phyloP scores from a whole-genome alignment of 2,888 invertebrate genomes.

The Nomada goodeniana region DNA sequence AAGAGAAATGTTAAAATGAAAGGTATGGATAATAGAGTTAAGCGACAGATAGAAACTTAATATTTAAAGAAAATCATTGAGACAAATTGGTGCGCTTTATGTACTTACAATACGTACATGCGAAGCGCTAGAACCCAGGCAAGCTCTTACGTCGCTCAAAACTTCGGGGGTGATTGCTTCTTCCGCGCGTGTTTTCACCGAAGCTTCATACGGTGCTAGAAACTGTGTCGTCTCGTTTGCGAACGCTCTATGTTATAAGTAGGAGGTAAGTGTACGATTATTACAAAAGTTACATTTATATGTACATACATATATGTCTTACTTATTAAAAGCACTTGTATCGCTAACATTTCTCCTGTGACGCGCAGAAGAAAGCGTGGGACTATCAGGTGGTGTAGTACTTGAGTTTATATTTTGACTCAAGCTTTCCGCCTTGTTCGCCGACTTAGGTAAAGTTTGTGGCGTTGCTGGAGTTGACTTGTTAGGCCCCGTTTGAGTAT shows the following conservation, averaged over 20 bases:
- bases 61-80: slow-evolving; percentile 28
- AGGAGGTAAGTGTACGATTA: neutral
- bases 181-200: slow-evolving; percentile 85
- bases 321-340: slow-evolving; percentile 93
- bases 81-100: slow-evolving; percentile 75
- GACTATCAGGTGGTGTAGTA: slow-evolving; percentile 82
- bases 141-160: slow-evolving; percentile 76
- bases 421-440: slow-evolving; percentile 81
- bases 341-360: slow-evolving; percentile 94
- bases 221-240: slow-evolving; percentile 91
- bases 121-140: slow-evolving; percentile 83
- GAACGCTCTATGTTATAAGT: slow-evolving; percentile 86
- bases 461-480: slow-evolving; percentile 71
- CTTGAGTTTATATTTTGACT: slow-evolving; percentile 82
- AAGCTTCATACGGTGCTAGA: slow-evolving; percentile 90
- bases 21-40: slow-evolving; percentile 6
- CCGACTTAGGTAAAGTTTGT: slow-evolving; percentile 78
- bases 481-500: slow-evolving; percentile 68
- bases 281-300: neutral
- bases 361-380: slow-evolving; percentile 83
- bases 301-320: slow-evolving; percentile 75
- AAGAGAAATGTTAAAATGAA: neutral
- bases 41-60: slow-evolving; percentile 1
- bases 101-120: slow-evolving; percentile 84
- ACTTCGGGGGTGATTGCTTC: slow-evolving; percentile 83